phyloP scores from a whole-genome alignment of 1,140 invertebrate genomes.

The Zaprionus ornatus region DNA sequence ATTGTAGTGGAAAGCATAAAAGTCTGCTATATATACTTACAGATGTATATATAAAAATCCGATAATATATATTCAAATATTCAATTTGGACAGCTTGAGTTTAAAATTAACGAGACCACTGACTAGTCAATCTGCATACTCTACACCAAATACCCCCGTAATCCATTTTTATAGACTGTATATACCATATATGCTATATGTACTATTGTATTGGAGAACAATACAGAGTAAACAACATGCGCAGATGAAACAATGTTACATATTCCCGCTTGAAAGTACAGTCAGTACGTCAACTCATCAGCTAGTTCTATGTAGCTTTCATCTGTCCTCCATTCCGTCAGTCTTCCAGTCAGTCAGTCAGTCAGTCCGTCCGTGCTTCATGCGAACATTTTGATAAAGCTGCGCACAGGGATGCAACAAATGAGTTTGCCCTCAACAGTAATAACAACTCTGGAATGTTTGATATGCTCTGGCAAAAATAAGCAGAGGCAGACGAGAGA shows the following conservation, averaged over 20 bases:
- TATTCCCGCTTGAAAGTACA: background rate
- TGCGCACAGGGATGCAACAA: conserved; percentile 8
- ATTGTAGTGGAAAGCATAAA: no score
- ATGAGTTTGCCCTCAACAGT: conserved; percentile 20
- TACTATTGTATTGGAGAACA: no score
- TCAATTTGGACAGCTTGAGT: no score
- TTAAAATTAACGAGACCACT: no score
- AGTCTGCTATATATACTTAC: no score
- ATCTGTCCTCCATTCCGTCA: background rate
- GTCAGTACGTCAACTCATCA: background rate
- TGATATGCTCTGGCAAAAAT: conserved; percentile 25
- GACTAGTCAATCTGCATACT: no score
- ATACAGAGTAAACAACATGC: background rate
- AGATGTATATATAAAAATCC: no score
- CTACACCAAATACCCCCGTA: no score
- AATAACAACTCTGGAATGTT: conserved; percentile 36
- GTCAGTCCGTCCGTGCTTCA: background rate
- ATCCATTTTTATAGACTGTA: no score
- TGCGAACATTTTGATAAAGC: conserved; percentile 23
- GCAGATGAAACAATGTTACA: background rate
- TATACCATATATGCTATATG: no score
- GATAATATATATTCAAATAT: no score
- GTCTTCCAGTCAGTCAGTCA: conserved; percentile 15
- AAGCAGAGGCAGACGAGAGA: conserved; percentile 7
- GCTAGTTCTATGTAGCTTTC: background rate